Base-by-base conservation (phyloP, 2,797 vertebrate genomes). In the Cirrhinus molitorella region DNA sequence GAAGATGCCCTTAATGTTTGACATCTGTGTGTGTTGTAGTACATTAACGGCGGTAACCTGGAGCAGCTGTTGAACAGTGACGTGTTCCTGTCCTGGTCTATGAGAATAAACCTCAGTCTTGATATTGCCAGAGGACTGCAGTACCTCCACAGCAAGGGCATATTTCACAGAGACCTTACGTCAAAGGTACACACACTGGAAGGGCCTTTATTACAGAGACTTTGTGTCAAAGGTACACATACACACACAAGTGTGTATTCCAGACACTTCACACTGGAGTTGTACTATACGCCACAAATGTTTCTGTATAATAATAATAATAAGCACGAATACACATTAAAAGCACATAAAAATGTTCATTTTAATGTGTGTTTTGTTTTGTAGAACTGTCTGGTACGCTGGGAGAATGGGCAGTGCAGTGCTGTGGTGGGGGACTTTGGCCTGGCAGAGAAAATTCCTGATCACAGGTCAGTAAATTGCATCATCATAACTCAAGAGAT, bases 151-250 rank as follows among this genome's bases (percentile, higher is more conserved):
- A 96, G 96, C 93, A 99, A 98, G 88, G 97, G 96, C 88, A 96
- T 99, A 91, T 99, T 99, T 92, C 98, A 99, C 93, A 93, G 98
- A 0, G 98, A 99, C 94, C 96, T 99, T 90, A 99, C 97, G 61
- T 98, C 98, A 89, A 99, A 99, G 97, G 98, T 98, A 84, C 88
- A 67, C 19, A 21, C 45, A 45, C 21, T 37, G 34, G 17, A 75
- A 68, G 28, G 23, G 23, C 16, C 8, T 65, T 74, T 34, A 25
- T 51, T 40, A 23, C 23, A n/a, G 25, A n/a, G 53, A 34, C 37
- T 49, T 68, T 51, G 12, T 74, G 34, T 57, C 10, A 47, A 8
- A 80, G 4, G n/a, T 47, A 72, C 47, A 65, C 55, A 43, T 4
- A 31, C 31, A 16, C 17, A 63, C n/a, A 59, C 19, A 47, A 43